Percentiles rank a stretch among this genome's conserved stretches.
These are phyloP conservation scores for Bruchidius siliquastri DNA, from an alignment of 2,888 invertebrate genomes.

Conservation along the genomic window DNA sequence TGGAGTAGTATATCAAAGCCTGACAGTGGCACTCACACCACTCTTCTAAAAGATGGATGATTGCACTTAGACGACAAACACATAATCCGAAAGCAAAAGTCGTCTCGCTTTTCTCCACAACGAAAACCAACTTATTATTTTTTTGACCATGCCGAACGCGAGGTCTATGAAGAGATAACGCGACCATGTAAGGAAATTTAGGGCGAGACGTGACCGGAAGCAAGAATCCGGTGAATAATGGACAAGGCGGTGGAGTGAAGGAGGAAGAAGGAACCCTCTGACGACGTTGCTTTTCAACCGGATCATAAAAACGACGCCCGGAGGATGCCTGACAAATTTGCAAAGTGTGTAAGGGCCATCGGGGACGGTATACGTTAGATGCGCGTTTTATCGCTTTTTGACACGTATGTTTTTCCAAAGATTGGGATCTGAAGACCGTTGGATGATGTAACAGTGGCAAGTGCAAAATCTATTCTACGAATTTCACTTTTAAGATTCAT, in stretches of 20 bases:
- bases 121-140: not conserved
- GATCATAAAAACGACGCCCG: not conserved
- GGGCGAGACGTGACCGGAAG: not conserved
- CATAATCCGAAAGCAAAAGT: not conserved
- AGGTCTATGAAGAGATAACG: not conserved
- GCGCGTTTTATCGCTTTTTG: not conserved
- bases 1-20: too few species aligned
- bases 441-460: too few species aligned
- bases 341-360: not conserved
- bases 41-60: too few species aligned
- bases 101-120: not conserved
- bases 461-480: too few species aligned
- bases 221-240: not conserved
- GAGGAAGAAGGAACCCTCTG: not conserved
- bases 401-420: not conserved
- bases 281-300: not conserved
- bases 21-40: too few species aligned
- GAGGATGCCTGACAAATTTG: not conserved
- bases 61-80: not conserved
- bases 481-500: too few species aligned
- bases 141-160: not conserved
- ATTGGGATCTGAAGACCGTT: not conserved
- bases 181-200: not conserved
- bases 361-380: not conserved
- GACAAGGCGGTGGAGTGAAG: not conserved